Evolutionary conservation across 2,113 vertebrate species (phyloP).

Genomic region (Erinaceus europaeus): DNA sequence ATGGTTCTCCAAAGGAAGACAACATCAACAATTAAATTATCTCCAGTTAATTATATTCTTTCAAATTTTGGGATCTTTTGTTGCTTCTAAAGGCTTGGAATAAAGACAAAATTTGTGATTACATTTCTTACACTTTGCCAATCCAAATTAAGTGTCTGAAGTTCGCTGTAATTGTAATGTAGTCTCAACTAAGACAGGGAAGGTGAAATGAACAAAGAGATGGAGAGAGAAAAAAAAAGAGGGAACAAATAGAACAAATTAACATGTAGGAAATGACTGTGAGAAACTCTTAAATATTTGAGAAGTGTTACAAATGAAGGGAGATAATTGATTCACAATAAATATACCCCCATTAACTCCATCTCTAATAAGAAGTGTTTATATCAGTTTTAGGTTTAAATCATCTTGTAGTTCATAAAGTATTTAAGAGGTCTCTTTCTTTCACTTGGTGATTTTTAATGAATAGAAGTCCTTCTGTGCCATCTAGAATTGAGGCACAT

Average conservation of each 20-base stretch:
- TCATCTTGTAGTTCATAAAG: background rate
- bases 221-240: no score
- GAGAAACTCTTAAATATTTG: no score
- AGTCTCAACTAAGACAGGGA: background rate
- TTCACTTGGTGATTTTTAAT: background rate
- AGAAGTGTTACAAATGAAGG: no score
- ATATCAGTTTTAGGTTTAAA: background rate
- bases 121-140: constrained; percentile 20
- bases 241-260: no score
- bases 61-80: constrained; percentile 49
- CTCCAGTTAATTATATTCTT: constrained; percentile 71
- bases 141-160: background rate
- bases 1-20: constrained; percentile 54
- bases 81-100: constrained; percentile 47
- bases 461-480: background rate
- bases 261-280: no score
- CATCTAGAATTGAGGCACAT: background rate
- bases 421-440: background rate
- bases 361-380: background rate
- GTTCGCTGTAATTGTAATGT: background rate
- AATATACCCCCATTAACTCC: background rate
- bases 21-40: constrained; percentile 68
- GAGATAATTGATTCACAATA: background rate
- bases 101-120: constrained; percentile 53
- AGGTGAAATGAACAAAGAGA: no score